Percentiles rank a stretch among this genome's conserved stretches.
Conservation (phyloP, 2,113 vertebrate species). For the Antigone vipio region DNA sequence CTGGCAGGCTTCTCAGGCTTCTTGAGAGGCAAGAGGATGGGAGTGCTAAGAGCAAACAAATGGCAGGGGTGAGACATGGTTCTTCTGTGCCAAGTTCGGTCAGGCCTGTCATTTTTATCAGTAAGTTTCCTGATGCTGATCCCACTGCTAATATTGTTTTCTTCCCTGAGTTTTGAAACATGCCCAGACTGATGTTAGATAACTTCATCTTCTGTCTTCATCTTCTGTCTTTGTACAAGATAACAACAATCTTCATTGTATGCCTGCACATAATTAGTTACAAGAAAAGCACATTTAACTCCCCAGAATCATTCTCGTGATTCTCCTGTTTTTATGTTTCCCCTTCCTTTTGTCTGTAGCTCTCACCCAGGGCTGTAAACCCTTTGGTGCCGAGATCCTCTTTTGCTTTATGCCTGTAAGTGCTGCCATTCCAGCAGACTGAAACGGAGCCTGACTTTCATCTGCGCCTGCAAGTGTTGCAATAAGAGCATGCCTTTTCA, state of each 20-base stretch:
- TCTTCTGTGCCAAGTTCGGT: not conserved
- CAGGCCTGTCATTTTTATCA: not conserved
- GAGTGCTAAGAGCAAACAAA: not conserved
- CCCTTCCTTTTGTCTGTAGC: not conserved
- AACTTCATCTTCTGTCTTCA: not conserved
- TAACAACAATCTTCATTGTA: not conserved
- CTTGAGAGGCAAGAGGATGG: not conserved
- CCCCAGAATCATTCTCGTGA: not conserved
- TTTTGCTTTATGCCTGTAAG: not conserved
- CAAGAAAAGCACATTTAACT: not conserved
- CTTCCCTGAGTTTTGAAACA: not conserved
- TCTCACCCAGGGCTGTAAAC: not conserved
- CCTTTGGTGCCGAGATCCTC: not conserved
- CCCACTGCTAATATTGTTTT: not conserved
- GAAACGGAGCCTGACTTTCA: not conserved
- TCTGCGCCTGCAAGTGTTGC: not conserved
- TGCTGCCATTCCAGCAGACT: not conserved
- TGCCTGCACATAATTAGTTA: not conserved
- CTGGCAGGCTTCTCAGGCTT: not conserved
- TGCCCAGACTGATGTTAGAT: not conserved
- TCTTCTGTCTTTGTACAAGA: not conserved
- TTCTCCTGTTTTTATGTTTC: not conserved
- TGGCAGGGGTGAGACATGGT: fast-evolving
- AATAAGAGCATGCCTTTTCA: not conserved
- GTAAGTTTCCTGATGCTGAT: not conserved